Percentiles rank a stretch among this genome's conserved stretches.
Conservation (phyloP, 2,113 vertebrate genomes). For the Syrmaticus mikado region DNA sequence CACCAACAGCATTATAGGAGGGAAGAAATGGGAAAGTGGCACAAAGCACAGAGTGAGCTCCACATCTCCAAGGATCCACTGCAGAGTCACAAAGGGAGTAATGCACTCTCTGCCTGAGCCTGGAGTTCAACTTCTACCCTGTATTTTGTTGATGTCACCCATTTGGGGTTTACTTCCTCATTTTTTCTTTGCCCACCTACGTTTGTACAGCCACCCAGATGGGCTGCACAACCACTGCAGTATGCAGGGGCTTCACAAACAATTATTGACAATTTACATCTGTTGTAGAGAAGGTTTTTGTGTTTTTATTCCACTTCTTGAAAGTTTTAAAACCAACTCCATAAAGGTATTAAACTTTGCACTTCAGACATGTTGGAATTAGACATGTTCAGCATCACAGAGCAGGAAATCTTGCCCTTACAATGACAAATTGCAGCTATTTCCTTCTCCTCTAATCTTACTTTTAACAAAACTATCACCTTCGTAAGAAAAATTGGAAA, state of each 20-base stretch:
- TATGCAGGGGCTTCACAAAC: neutral
- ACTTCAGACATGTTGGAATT: neutral
- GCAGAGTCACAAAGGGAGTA: neutral
- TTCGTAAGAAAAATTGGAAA: neutral
- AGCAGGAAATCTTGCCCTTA: neutral
- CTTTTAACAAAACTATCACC: slow-evolving; percentile 39
- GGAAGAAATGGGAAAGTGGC: neutral
- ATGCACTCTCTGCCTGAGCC: neutral
- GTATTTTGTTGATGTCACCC: neutral
- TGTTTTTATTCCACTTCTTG: neutral
- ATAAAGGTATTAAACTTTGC: slow-evolving; percentile 1
- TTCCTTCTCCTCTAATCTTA: slow-evolving; percentile 15
- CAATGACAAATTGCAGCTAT: slow-evolving; percentile 29
- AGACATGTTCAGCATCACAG: neutral
- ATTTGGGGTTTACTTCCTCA: neutral
- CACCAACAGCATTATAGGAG: neutral
- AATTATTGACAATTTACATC: neutral
- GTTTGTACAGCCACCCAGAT: slow-evolving; percentile 24
- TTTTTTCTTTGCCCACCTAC: slow-evolving; percentile 12
- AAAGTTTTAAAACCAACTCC: slow-evolving; percentile 1
- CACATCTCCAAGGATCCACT: neutral
- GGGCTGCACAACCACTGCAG: neutral
- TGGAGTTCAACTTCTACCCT: slow-evolving; percentile 33
- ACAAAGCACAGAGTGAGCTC: neutral
- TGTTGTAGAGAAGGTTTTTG: neutral